Evolutionary conservation across 2,888 invertebrate species (phyloP).

Genomic region (Mesochorus sp.): DNA sequence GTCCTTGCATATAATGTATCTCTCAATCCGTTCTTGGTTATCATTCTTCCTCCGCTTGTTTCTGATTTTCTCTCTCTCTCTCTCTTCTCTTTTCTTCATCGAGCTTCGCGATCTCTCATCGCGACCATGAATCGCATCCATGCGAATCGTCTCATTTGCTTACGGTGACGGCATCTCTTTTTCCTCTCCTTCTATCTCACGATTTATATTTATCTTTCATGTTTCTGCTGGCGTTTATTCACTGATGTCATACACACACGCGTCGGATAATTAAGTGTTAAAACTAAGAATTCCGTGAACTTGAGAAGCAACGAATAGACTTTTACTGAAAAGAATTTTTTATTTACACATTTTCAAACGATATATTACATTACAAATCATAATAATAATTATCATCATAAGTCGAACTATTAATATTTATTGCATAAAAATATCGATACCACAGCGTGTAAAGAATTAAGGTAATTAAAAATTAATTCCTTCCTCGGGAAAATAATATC

Average conservation of each 20-base stretch:
- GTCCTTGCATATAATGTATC: conserved; percentile 54
- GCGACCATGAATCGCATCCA: conserved; percentile 38
- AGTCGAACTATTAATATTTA: too few relatives aligned
- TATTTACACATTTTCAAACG: too few relatives aligned
- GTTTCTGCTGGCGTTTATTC: conserved; percentile 26
- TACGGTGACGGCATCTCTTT: conserved; percentile 44
- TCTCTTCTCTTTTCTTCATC: neutral
- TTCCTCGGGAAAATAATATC: too few relatives aligned
- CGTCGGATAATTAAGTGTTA: too few relatives aligned
- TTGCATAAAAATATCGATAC: too few relatives aligned
- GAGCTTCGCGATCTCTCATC: conserved; percentile 1
- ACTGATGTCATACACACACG: neutral
- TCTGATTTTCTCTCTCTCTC: conserved; percentile 31
- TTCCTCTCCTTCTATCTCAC: neutral
- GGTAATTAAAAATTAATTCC: too few relatives aligned
- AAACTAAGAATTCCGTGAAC: too few relatives aligned
- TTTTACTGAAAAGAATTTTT: too few relatives aligned
- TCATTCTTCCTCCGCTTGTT: conserved; percentile 17
- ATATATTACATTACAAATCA: too few relatives aligned
- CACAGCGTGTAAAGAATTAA: too few relatives aligned
- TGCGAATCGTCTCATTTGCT: conserved; percentile 57
- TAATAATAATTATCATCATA: too few relatives aligned
- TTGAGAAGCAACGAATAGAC: too few relatives aligned
- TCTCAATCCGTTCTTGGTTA: conserved; percentile 49
- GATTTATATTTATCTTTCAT: conserved; percentile 11